Conservation (phyloP, 2,113 vertebrate species). For the Cyprinodon brontotheroides region DNA sequence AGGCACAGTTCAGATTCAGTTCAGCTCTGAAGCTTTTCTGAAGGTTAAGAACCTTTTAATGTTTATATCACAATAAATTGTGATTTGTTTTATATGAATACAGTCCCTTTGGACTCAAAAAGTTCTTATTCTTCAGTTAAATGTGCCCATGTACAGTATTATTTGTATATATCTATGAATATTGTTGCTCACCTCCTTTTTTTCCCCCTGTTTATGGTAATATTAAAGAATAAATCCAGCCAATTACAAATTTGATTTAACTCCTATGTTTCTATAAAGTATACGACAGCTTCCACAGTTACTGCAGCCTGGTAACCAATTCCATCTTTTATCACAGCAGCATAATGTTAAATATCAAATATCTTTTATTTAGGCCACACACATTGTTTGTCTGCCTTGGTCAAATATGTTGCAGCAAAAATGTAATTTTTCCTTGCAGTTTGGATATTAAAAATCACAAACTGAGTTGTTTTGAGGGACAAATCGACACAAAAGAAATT, state of each 20-base stretch:
- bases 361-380: no score
- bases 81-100: slow-evolving; percentile 51
- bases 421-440: no score
- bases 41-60: slow-evolving; percentile 27
- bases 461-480: no score
- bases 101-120: slow-evolving; percentile 31
- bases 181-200: slow-evolving; percentile 56
- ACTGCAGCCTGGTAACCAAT: no score
- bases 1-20: slow-evolving; percentile 64
- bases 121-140: slow-evolving; percentile 37
- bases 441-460: no score
- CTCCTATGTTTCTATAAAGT: neutral
- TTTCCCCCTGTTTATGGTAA: slow-evolving; percentile 22
- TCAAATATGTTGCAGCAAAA: no score
- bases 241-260: slow-evolving; percentile 12
- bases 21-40: slow-evolving; percentile 43
- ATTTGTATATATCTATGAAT: slow-evolving; percentile 77
- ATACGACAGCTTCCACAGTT: neutral
- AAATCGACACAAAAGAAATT: no score
- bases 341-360: neutral
- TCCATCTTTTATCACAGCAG: neutral
- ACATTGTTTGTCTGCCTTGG: no score
- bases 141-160: slow-evolving; percentile 73
- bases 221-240: slow-evolving; percentile 50
- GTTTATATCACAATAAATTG: slow-evolving; percentile 29